A percentile compares a stretch with the other conserved stretches of the same genome.
Conservation (phyloP, 2,888 invertebrate genomes). For the Chrysolina americana region DNA sequence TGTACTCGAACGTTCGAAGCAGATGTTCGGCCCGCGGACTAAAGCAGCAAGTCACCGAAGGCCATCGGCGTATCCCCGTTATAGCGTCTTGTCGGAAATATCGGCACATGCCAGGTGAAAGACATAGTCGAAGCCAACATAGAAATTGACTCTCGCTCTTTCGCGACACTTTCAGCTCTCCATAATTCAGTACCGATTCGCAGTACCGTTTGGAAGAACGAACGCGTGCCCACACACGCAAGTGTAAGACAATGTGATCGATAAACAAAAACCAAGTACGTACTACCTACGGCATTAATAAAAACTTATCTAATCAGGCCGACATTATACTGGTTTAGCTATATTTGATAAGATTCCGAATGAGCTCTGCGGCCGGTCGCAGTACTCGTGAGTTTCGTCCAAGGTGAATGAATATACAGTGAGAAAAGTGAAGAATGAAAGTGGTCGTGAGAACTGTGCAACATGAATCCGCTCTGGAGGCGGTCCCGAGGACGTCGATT, state of each 20-base stretch:
- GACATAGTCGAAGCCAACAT: slow-evolving; percentile 7
- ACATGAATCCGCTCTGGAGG: slow-evolving; percentile 64
- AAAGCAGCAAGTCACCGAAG: slow-evolving; percentile 3
- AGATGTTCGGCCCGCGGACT: not conserved
- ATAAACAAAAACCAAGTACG: slow-evolving; percentile 13
- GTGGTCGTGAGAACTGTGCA: slow-evolving; percentile 63
- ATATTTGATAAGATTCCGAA: slow-evolving; percentile 40
- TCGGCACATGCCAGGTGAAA: slow-evolving; percentile 17
- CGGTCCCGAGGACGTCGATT: slow-evolving; percentile 59
- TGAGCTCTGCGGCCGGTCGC: not conserved
- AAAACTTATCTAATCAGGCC: slow-evolving; percentile 40
- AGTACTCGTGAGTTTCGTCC: not conserved
- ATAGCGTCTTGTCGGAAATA: not conserved
- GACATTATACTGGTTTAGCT: slow-evolving; percentile 30
- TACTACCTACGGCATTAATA: not conserved
- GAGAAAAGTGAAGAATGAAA: slow-evolving; percentile 54
- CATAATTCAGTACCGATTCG: not conserved
- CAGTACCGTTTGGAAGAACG: slow-evolving; percentile 1
- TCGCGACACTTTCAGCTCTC: slow-evolving; percentile 8
- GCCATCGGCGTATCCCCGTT: slow-evolving; percentile 19
- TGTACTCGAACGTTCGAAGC: not conserved
- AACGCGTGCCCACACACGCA: not conserved
- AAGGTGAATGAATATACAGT: slow-evolving; percentile 9
- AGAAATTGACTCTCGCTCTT: slow-evolving; percentile 17
- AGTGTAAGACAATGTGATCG: slow-evolving; percentile 17